These are phyloP conservation scores for Hypomecis atomaria DNA, from an alignment of 2,888 invertebrate species.

Conservation along the genomic window DNA sequence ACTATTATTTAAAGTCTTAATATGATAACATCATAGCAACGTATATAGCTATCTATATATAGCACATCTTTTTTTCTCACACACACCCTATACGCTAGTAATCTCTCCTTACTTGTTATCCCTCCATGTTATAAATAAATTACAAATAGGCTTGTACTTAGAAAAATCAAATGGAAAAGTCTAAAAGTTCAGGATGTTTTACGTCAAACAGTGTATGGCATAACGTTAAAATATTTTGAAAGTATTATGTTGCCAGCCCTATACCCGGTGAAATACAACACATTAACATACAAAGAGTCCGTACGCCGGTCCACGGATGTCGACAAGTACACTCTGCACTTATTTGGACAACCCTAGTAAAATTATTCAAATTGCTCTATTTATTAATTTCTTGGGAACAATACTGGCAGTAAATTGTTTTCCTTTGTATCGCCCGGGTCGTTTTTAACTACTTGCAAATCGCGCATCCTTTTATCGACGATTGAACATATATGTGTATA, in stretches of 20 bases:
- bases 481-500: neutral
- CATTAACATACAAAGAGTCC: slow-evolving; percentile 71
- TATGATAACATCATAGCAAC: too few species aligned
- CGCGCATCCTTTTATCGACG: slow-evolving; percentile 11
- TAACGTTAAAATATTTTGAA: slow-evolving; percentile 8
- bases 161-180: too few species aligned
- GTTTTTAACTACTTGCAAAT: slow-evolving; percentile 12
- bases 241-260: slow-evolving; percentile 51
- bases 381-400: slow-evolving; percentile 47
- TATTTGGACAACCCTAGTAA: slow-evolving; percentile 65
- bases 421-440: slow-evolving; percentile 16
- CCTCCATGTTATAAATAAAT: too few species aligned
- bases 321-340: slow-evolving; percentile 52
- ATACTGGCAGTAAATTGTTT: slow-evolving; percentile 27
- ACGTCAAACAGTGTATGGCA: too few species aligned
- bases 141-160: too few species aligned
- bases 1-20: too few species aligned
- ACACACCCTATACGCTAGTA: too few species aligned
- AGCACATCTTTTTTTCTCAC: too few species aligned
- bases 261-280: slow-evolving; percentile 56
- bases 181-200: too few species aligned
- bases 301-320: slow-evolving; percentile 44
- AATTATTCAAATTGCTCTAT: slow-evolving; percentile 65
- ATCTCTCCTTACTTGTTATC: too few species aligned
- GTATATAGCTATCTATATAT: too few species aligned